Evolutionary conservation across 2,888 invertebrate genomes (phyloP), one percentile per base, ranked within the genome.

Genomic region (Lymantria dispar): DNA sequence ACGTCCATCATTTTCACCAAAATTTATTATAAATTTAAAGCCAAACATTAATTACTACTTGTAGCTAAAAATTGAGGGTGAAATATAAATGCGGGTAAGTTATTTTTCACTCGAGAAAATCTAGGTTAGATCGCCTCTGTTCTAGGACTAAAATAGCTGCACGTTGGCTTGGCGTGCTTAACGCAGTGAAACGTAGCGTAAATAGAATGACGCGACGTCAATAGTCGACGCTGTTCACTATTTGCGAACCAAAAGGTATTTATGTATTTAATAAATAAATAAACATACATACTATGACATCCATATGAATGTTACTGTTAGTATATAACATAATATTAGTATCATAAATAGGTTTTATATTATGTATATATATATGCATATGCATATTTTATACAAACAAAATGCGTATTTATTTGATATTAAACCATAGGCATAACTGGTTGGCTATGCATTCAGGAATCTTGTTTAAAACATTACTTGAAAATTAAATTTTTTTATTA

Each of bases 181-280:
- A 75, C 70, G 73, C 77, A 82, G 80, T 80, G 78, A 77, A 75
- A 76, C 80, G 78, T 82, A 74, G 68, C 80, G 73, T 78, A 85
- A 83, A 83, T 81, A 85, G 81, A 83, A 71, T 74, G 74, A 73
- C 61, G 11, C 42, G 29, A 30, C 42, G 29, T 33, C 33, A 10
- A 8, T 33, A 3, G 8, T 10, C 33, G 10, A 33, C 22, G 22
- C 22, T 22, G 22, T 8, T 33, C 33, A 10, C 33, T 7, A 10
- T 10, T 33, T 33, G 8, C 9, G 33, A 33, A 33, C 1, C 2
- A 8, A 33, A 3, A 33, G n/a, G n/a, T n/a, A n/a, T n/a, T 33
- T 33, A 10, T 2, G 22, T 22, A 22, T 22, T 22, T 22, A 22
- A n/a, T n/a, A n/a, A 22, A 22, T 22, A 22, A 22, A 22, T 22